Percentiles rank a stretch among this genome's conserved stretches.
Evolutionary conservation across 2,888 invertebrate genomes (phyloP).

Genomic region (Aporophyla nigra): DNA sequence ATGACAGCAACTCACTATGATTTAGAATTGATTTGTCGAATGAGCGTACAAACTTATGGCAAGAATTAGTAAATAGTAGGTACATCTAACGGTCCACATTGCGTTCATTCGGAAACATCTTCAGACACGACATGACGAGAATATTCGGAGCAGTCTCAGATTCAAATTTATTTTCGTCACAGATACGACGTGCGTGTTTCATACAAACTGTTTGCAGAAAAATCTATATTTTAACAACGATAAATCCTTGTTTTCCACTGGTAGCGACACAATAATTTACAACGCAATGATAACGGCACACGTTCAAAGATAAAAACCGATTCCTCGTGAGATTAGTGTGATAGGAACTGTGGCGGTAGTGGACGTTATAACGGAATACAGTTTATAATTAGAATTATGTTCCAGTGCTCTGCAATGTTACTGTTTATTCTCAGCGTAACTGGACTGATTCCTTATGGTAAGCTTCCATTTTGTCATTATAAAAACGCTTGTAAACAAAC

Average conservation of each 20-base stretch:
- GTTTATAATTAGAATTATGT: conserved; percentile 67
- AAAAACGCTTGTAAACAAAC: conserved; percentile 19
- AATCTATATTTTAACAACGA: conserved; percentile 60
- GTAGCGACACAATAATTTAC: conserved; percentile 83
- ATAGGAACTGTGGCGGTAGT: conserved; percentile 75
- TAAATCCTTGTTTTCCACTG: conserved; percentile 75
- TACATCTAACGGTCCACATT: conserved; percentile 21
- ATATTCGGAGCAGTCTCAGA: conserved; percentile 61
- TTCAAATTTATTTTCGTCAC: conserved; percentile 76
- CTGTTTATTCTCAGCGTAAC: conserved; percentile 75
- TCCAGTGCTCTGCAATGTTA: conserved; percentile 73
- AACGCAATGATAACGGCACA: conserved; percentile 79
- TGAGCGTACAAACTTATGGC: conserved; percentile 22
- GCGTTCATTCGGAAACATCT: conserved; percentile 41
- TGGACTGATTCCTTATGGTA: conserved; percentile 80
- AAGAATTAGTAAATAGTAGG: conserved; percentile 58
- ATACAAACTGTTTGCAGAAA: conserved; percentile 57
- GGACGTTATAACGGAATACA: conserved; percentile 71
- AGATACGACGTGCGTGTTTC: conserved; percentile 54
- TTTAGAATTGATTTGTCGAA: not conserved
- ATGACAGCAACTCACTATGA: not conserved
- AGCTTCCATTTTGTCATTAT: conserved; percentile 60
- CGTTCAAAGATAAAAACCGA: conserved; percentile 79
- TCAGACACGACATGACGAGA: conserved; percentile 45
- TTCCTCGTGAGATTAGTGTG: conserved; percentile 81